Conservation (phyloP, 2,797 vertebrate genomes). For the Danio jaintianensis region DNA sequence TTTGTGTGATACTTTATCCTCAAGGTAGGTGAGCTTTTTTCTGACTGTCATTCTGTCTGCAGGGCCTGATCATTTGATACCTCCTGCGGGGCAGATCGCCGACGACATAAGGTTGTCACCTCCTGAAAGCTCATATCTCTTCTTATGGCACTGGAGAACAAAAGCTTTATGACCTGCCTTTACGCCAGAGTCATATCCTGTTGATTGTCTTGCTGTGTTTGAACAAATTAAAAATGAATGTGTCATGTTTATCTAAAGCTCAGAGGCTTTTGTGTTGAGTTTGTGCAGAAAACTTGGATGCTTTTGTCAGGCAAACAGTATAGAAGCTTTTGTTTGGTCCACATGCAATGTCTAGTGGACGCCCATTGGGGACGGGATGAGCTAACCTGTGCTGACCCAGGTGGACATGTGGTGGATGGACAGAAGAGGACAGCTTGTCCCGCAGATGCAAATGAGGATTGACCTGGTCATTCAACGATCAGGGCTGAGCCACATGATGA, state of each 20-base stretch:
- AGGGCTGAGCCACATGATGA: neutral
- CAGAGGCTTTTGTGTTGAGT: constrained; percentile 33
- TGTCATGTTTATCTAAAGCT: constrained; percentile 44
- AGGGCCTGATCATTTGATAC: constrained; percentile 47
- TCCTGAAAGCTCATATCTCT: constrained; percentile 32
- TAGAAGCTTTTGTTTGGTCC: constrained; percentile 30
- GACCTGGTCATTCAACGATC: constrained; percentile 7
- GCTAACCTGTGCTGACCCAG: constrained; percentile 11
- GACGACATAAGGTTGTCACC: constrained; percentile 26
- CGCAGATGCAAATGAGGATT: constrained; percentile 17
- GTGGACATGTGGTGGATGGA: constrained; percentile 31
- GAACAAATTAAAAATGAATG: constrained; percentile 58
- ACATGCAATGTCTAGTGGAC: neutral
- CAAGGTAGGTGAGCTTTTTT: constrained; percentile 19
- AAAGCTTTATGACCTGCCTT: constrained; percentile 21
- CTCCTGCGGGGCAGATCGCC: neutral
- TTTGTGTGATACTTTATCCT: constrained; percentile 40
- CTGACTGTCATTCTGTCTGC: constrained; percentile 13
- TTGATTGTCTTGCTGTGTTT: constrained; percentile 51
- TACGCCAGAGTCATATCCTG: constrained; percentile 50
- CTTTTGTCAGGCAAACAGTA: constrained; percentile 18
- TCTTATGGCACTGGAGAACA: constrained; percentile 29
- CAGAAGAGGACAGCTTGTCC: constrained; percentile 38
- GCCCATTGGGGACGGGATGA: neutral
- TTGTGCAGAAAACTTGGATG: constrained; percentile 30